Evolutionary conservation across 2,888 invertebrate genomes (phyloP).

Genomic region (Melinopterus prodromus): DNA sequence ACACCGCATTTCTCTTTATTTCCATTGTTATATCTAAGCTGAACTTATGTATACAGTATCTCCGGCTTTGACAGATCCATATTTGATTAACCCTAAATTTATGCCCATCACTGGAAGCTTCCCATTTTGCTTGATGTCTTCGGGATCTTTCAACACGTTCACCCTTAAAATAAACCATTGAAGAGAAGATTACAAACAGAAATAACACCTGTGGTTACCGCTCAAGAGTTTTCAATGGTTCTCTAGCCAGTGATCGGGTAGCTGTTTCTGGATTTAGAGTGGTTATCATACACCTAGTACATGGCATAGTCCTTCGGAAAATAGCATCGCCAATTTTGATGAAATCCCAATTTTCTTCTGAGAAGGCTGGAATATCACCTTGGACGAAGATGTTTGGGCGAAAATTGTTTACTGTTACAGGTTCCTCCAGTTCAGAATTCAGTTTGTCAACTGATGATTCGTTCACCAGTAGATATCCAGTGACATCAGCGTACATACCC

Average conservation of each 20-base stretch:
- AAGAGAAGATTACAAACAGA: background rate
- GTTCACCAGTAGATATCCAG: conserved; percentile 65
- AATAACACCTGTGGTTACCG: too few species aligned
- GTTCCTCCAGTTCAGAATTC: conserved; percentile 58
- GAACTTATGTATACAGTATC: conserved; percentile 60
- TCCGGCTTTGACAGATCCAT: conserved; percentile 61
- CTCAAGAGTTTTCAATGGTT: conserved; percentile 65
- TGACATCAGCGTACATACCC: conserved; percentile 64
- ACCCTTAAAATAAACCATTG: conserved; percentile 57
- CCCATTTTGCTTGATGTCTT: conserved; percentile 42
- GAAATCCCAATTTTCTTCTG: conserved; percentile 67
- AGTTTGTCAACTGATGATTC: conserved; percentile 64
- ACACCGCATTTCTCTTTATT: background rate
- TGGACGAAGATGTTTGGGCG: conserved; percentile 67
- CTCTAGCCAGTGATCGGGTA: conserved; percentile 56
- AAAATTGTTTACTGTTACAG: conserved; percentile 62
- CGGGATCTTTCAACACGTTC: conserved; percentile 54
- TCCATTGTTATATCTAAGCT: background rate
- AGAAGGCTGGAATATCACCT: conserved; percentile 58
- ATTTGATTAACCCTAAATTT: conserved; percentile 60
- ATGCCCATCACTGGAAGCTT: conserved; percentile 62
- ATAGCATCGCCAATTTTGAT: conserved; percentile 64
- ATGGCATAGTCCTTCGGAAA: conserved; percentile 65
- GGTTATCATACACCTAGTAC: conserved; percentile 62
- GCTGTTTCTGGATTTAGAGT: conserved; percentile 64